phyloP scores from a whole-genome alignment of 53 echinoderm and acorn worm species.

The Echinometra lucunter region DNA sequence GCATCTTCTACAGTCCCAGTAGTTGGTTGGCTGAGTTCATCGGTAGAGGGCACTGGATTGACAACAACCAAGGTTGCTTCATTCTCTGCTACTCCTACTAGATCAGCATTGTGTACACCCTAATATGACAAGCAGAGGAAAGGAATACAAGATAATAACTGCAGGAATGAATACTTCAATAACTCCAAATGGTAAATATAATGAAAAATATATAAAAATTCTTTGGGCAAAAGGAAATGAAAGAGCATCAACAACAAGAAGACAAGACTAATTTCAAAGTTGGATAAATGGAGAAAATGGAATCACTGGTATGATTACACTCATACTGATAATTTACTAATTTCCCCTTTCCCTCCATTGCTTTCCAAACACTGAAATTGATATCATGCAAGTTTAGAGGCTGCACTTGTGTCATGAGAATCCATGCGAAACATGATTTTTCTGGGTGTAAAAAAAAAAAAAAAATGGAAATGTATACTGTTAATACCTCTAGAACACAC shows the following conservation, averaged over 20 bases:
- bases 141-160: not conserved
- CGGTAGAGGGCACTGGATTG: slow-evolving; percentile 84
- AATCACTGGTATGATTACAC: no score
- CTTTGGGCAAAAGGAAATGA: no score
- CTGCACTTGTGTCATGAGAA: not conserved
- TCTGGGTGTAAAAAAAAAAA: not conserved
- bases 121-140: not conserved
- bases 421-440: not conserved
- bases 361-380: no score
- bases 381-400: no score
- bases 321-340: no score
- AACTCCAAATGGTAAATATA: no score
- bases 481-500: not conserved
- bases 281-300: no score
- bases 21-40: slow-evolving; percentile 82
- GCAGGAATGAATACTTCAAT: not conserved
- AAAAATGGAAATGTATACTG: not conserved
- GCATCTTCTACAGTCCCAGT: slow-evolving; percentile 82
- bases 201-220: no score
- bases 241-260: no score
- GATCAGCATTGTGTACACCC: slow-evolving; percentile 57
- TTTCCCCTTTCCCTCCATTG: no score
- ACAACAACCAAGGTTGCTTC: slow-evolving; percentile 90
- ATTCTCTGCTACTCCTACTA: slow-evolving; percentile 64
- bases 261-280: no score